phyloP scores from a whole-genome alignment of 1,140 invertebrate species.

The Drosophila kepulauana region DNA sequence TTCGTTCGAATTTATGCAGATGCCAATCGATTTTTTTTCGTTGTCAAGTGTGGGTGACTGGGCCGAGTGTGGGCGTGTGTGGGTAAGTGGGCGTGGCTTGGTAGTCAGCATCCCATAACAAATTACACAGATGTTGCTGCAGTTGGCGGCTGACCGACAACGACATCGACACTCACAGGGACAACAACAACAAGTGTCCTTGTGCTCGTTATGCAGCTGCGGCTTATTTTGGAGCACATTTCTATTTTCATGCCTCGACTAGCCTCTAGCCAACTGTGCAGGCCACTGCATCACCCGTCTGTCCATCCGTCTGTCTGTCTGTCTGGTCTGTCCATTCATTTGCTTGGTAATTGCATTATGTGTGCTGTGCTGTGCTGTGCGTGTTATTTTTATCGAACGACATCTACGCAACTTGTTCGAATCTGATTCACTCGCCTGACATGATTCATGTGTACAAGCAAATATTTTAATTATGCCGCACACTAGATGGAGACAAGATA shows the following conservation, averaged over 20 bases:
- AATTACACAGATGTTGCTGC: conserved; percentile 41
- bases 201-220: conserved; percentile 60
- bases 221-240: conserved; percentile 67
- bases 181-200: conserved; percentile 65
- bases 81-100: conserved; percentile 26
- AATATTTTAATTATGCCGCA: conserved; percentile 57
- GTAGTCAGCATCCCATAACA: conserved; percentile 15
- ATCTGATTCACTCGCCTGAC: conserved; percentile 42
- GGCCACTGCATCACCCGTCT: conserved; percentile 2
- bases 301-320: neutral
- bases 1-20: conserved; percentile 49
- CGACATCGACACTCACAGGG: neutral
- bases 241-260: conserved; percentile 64
- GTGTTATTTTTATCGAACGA: conserved; percentile 58
- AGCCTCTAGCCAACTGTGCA: conserved; percentile 33
- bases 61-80: no score
- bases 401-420: conserved; percentile 61
- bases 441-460: conserved; percentile 47
- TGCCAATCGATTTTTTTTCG: conserved; percentile 62
- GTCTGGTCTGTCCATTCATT: neutral
- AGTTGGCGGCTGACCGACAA: conserved; percentile 23
- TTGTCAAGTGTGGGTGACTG: neutral
- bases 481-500: neutral
- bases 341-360: conserved; percentile 46
- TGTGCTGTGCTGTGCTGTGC: conserved; percentile 7